These are phyloP conservation scores for Apodemus sylvaticus DNA, from an alignment of 2,113 vertebrate species.

Conservation along the genomic window DNA sequence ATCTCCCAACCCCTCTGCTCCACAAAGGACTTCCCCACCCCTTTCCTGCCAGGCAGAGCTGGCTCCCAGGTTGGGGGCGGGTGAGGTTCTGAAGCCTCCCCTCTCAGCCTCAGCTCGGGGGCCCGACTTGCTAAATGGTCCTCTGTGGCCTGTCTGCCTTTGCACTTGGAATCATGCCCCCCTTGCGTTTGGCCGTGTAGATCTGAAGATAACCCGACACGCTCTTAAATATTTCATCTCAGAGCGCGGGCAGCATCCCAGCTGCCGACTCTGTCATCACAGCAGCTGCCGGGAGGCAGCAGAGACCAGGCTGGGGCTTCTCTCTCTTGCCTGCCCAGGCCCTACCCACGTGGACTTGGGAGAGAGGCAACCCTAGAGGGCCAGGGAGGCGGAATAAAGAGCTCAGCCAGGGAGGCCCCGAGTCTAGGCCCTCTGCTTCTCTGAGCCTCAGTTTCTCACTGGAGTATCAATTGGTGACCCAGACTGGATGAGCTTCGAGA, in stretches of 20 bases:
- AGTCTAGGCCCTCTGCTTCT: neutral
- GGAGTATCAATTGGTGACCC: neutral
- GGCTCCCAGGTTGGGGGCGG: neutral
- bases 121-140: slow-evolving; percentile 36
- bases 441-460: neutral
- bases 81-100: neutral
- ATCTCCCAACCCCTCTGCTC: too few relatives aligned
- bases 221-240: slow-evolving; percentile 82
- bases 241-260: slow-evolving; percentile 65
- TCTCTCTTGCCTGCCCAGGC: neutral
- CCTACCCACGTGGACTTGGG: neutral
- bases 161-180: slow-evolving; percentile 66
- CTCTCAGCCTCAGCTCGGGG: neutral
- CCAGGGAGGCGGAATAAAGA: neutral
- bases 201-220: slow-evolving; percentile 82
- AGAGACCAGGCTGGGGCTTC: neutral
- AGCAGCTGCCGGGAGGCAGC: slow-evolving; percentile 53
- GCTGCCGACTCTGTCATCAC: slow-evolving; percentile 64
- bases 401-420: rapidly evolving
- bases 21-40: rapidly evolving
- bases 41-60: neutral
- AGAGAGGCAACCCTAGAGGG: neutral
- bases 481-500: neutral
- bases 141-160: slow-evolving; percentile 54
- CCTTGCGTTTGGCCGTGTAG: slow-evolving; percentile 77